A percentile compares a stretch with the other conserved stretches of the same genome.
These are phyloP conservation scores for Gibbula magus DNA, from an alignment of 2,888 invertebrate genomes.

Conservation along the genomic window DNA sequence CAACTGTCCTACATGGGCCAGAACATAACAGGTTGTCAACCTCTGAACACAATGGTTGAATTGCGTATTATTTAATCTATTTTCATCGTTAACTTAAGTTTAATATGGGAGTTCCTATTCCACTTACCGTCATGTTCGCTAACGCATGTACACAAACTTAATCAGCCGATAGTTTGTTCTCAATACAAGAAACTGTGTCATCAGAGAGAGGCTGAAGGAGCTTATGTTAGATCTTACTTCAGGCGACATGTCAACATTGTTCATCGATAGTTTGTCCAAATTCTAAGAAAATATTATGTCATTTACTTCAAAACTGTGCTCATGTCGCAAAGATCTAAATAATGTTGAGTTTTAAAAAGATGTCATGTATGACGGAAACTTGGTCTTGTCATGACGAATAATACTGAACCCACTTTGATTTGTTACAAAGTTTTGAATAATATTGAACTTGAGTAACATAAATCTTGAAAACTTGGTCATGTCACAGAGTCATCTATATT, in stretches of 20 bases:
- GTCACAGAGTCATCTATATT: no score
- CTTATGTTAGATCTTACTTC: background rate
- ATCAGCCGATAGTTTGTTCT: background rate
- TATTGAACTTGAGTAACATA: no score
- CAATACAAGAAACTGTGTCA: background rate
- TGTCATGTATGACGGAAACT: no score
- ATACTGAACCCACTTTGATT: no score
- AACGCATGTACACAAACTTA: background rate
- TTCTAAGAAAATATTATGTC: no score
- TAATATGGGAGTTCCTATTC: constrained; percentile 8
- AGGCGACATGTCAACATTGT: background rate
- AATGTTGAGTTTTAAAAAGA: no score
- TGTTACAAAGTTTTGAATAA: no score
- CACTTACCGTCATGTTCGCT: background rate
- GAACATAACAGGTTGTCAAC: background rate
- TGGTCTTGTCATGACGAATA: no score
- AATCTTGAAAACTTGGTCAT: no score
- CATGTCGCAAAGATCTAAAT: no score
- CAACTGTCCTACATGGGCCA: no score
- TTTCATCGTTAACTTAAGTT: background rate
- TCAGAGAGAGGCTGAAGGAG: background rate
- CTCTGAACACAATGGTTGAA: background rate
- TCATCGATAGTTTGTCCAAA: background rate
- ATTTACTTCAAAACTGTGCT: no score
- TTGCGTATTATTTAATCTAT: background rate